A percentile compares a stretch with the other conserved stretches of the same genome.
Conservation (phyloP, 2,113 vertebrate species). For the Ranitomeya variabilis region DNA sequence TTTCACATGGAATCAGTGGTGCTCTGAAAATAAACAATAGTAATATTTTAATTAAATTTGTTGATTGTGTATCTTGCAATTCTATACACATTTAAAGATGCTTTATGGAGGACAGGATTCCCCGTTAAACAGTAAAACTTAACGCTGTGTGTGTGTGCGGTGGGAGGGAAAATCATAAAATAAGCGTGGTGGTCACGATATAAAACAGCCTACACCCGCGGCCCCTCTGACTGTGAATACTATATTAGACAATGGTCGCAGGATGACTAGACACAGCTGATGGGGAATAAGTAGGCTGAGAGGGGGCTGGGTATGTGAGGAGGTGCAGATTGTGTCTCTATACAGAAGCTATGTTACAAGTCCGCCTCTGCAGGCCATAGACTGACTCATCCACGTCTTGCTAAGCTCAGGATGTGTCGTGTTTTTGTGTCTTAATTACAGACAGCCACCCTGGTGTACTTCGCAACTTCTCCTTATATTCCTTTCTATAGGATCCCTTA, state of each 20-base stretch:
- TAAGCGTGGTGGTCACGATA: not conserved
- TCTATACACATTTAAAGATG: no score
- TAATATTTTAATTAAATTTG: no score
- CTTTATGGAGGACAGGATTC: no score
- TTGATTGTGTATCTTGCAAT: no score
- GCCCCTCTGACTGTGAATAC: not conserved
- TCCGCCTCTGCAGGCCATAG: conserved; percentile 48
- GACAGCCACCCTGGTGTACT: not conserved
- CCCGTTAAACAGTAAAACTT: no score
- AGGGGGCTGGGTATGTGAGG: conserved; percentile 31
- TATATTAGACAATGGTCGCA: conserved; percentile 30
- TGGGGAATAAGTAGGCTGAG: conserved; percentile 8
- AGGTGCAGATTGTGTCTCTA: conserved; percentile 27
- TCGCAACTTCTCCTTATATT: not conserved
- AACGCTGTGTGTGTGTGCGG: no score
- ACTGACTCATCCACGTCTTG: conserved; percentile 48
- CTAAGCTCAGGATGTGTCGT: not conserved
- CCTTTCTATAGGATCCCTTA: not conserved
- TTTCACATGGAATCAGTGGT: no score
- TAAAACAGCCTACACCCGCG: not conserved
- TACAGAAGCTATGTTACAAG: conserved; percentile 44
- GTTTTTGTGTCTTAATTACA: conserved; percentile 37
- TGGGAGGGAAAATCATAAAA: no score
- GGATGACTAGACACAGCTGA: conserved; percentile 30
- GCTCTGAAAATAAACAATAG: no score